These are phyloP conservation scores for Copsychus sechellarum DNA, from an alignment of 2,113 vertebrate species.

Conservation along the genomic window DNA sequence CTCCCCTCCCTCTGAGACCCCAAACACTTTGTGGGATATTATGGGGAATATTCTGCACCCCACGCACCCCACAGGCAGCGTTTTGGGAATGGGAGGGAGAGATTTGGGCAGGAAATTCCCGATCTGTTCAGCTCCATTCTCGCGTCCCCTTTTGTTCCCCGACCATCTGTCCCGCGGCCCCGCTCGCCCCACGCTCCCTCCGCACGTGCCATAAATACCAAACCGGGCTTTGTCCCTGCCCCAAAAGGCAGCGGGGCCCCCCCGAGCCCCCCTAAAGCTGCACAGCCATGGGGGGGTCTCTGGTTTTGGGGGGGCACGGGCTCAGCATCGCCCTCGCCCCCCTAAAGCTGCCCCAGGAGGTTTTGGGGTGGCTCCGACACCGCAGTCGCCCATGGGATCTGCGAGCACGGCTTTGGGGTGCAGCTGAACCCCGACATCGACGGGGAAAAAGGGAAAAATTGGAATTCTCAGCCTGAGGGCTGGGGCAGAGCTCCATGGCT, in stretches of 20 bases:
- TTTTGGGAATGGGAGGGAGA: rapidly evolving
- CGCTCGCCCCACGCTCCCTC: not conserved
- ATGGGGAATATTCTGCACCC: no score
- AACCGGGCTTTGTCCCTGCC: slow-evolving; percentile 32
- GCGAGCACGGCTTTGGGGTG: not conserved
- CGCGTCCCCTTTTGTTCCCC: slow-evolving; percentile 51
- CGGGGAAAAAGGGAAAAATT: not conserved
- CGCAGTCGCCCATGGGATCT: rapidly evolving
- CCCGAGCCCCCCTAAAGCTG: not conserved
- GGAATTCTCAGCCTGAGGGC: not conserved
- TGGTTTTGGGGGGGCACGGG: not conserved
- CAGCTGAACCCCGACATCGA: not conserved
- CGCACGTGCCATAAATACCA: slow-evolving; percentile 43
- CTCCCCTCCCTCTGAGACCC: no score
- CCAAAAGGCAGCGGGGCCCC: not conserved
- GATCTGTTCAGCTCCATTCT: slow-evolving; percentile 26
- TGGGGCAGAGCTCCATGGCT: not conserved
- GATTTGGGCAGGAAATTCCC: not conserved
- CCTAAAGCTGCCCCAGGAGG: not conserved
- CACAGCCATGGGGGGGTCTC: rapidly evolving
- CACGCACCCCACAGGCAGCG: rapidly evolving
- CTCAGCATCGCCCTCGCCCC: not conserved
- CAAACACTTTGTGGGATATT: no score
- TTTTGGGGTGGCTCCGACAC: not conserved
- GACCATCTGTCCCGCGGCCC: slow-evolving; percentile 69